phyloP scores from a whole-genome alignment of 2,888 invertebrate species.

The Eristalis tenax region DNA sequence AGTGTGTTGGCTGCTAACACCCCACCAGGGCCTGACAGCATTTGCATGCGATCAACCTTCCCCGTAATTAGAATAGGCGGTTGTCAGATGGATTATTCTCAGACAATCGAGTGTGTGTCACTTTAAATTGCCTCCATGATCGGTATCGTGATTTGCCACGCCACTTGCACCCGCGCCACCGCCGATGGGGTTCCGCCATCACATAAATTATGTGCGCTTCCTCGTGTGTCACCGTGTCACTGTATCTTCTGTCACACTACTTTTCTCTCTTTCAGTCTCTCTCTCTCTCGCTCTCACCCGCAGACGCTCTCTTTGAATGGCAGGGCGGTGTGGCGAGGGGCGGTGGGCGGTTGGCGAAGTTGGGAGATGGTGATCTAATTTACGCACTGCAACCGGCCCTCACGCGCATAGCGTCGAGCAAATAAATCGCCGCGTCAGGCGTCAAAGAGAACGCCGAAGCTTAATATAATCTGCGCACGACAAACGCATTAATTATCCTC shows the following conservation, averaged over 20 bases:
- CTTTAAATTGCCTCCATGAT: conserved; percentile 44
- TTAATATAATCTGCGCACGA: conserved; percentile 71
- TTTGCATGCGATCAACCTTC: conserved; percentile 48
- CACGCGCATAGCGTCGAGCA: conserved; percentile 58
- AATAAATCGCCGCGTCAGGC: conserved; percentile 55
- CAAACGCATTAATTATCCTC: conserved; percentile 71
- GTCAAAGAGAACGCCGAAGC: conserved; percentile 62
- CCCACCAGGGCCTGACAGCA: conserved; percentile 24
- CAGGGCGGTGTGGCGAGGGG: conserved; percentile 14
- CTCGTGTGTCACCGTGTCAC: neutral
- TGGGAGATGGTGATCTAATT: conserved; percentile 46
- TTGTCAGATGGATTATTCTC: conserved; percentile 47
- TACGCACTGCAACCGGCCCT: conserved; percentile 60
- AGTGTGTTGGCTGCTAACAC: neutral
- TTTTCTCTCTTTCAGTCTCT: neutral
- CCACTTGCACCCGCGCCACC: conserved; percentile 11
- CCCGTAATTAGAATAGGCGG: conserved; percentile 40
- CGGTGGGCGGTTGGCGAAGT: neutral
- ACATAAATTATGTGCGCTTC: conserved; percentile 30
- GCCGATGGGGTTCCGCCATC: neutral
- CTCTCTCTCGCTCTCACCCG: neutral
- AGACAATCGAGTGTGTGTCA: conserved; percentile 39
- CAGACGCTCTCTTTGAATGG: conserved; percentile 32
- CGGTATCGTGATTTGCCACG: conserved; percentile 30
- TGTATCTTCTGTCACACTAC: neutral